A percentile compares a stretch with the other conserved stretches of the same genome.
phyloP scores from a whole-genome alignment of 2,888 invertebrate genomes.

The Theristus sp. region DNA sequence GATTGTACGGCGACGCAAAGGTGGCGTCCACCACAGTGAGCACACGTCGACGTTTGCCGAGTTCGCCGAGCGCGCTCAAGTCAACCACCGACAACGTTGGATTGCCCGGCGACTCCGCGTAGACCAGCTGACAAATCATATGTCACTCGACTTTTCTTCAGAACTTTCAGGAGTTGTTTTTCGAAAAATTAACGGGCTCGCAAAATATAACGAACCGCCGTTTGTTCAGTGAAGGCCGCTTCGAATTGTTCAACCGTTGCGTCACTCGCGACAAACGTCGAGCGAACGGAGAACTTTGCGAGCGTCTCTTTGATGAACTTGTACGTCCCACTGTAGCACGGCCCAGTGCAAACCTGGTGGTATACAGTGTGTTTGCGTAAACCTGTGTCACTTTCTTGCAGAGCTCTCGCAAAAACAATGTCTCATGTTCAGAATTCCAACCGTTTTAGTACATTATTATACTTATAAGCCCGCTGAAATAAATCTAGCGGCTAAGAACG shows the following conservation, averaged over 20 bases:
- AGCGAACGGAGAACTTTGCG: conserved; percentile 23
- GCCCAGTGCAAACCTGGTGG: conserved; percentile 25
- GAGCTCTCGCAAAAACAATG: no score
- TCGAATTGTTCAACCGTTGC: conserved; percentile 20
- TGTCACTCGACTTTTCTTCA: no score
- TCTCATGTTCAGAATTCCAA: no score
- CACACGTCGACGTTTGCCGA: conserved; percentile 2
- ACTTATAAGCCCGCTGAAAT: no score
- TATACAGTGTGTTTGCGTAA: no score
- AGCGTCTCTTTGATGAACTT: conserved; percentile 22
- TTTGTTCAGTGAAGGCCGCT: conserved; percentile 24
- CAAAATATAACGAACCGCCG: conserved; percentile 20
- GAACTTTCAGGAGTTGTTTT: no score
- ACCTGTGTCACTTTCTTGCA: no score
- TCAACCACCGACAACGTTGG: conserved; percentile 29
- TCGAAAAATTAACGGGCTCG: no score
- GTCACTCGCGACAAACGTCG: conserved; percentile 16
- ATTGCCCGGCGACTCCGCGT: conserved; percentile 31
- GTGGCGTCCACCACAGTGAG: conserved; percentile 30
- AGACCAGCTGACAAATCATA: conserved; percentile 21
- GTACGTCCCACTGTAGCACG: conserved; percentile 25
- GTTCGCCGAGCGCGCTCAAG: conserved; percentile 21
- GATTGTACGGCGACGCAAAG: conserved; percentile 28
- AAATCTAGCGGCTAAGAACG: no score
- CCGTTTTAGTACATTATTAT: no score